phyloP scores from a whole-genome alignment of 37 sponge, comb jelly and placozoan species.

The Ephydatia muelleri region DNA sequence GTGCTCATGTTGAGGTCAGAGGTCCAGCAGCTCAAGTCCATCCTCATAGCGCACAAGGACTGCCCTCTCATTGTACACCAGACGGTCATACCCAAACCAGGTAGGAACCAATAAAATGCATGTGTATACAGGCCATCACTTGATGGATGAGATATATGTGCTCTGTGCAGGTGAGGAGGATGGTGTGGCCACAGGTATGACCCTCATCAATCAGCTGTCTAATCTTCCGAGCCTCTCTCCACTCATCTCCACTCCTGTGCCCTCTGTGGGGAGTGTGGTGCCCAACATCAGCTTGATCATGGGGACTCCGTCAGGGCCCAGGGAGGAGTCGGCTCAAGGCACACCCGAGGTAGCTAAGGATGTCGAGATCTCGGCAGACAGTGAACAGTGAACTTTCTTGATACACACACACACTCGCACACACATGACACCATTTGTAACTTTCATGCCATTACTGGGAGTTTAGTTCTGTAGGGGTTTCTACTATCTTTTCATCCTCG shows the following conservation, averaged over 20 bases:
- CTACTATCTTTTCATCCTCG: neutral
- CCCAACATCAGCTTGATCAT: conserved; percentile 38
- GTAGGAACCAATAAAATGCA: neutral
- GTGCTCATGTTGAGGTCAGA: conserved; percentile 73
- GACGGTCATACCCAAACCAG: neutral
- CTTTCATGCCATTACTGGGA: neutral
- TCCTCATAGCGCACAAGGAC: conserved; percentile 90
- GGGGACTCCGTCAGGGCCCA: neutral
- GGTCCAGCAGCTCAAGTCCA: conserved; percentile 86
- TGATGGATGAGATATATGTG: neutral
- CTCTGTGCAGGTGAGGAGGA: conserved; percentile 1
- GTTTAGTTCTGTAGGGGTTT: neutral
- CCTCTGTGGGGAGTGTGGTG: conserved; percentile 53
- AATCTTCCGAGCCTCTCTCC: conserved; percentile 59
- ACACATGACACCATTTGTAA: neutral
- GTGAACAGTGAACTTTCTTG: neutral
- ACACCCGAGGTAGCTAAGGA: conserved; percentile 45
- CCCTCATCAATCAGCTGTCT: conserved; percentile 51
- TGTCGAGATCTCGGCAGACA: conserved; percentile 41
- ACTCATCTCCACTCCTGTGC: conserved; percentile 52
- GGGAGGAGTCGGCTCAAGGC: neutral
- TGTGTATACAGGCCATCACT: neutral
- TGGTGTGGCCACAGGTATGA: conserved; percentile 19
- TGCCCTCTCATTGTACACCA: conserved; percentile 81
- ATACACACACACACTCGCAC: neutral